A percentile compares a stretch with the other conserved stretches of the same genome.
Conservation (phyloP, 1,140 invertebrate species). For the Drosophila fuyamai region DNA sequence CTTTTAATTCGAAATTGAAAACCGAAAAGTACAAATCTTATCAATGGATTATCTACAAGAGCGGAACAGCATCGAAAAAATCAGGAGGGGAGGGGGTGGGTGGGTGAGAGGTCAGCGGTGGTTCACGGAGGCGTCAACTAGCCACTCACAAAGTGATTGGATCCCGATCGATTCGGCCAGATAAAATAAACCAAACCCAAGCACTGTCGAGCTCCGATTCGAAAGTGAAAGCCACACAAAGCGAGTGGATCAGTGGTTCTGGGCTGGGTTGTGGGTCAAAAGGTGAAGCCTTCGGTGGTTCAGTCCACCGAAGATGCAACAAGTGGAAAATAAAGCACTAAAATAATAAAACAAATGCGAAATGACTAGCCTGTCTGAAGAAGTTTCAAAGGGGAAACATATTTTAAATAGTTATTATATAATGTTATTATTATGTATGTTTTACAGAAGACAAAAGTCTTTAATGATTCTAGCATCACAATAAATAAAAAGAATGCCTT, state of each 20-base stretch:
- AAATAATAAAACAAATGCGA: background rate
- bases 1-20: constrained; percentile 56
- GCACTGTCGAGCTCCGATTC: constrained; percentile 8
- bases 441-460: no score
- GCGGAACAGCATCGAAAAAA: constrained; percentile 21
- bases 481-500: background rate
- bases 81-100: background rate
- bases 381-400: no score
- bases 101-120: constrained; percentile 28
- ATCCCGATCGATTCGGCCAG: constrained; percentile 40
- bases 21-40: constrained; percentile 51
- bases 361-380: no score
- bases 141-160: constrained; percentile 71
- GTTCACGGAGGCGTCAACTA: constrained; percentile 65
- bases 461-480: background rate
- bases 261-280: constrained; percentile 35
- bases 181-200: constrained; percentile 33
- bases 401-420: no score
- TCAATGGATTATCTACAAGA: constrained; percentile 58
- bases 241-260: constrained; percentile 35
- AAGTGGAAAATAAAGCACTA: background rate
- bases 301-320: background rate
- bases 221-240: constrained; percentile 63
- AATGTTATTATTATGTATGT: no score
- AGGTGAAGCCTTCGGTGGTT: background rate